Conservation (phyloP, 2,888 invertebrate genomes). For the Morinoia aosen region DNA sequence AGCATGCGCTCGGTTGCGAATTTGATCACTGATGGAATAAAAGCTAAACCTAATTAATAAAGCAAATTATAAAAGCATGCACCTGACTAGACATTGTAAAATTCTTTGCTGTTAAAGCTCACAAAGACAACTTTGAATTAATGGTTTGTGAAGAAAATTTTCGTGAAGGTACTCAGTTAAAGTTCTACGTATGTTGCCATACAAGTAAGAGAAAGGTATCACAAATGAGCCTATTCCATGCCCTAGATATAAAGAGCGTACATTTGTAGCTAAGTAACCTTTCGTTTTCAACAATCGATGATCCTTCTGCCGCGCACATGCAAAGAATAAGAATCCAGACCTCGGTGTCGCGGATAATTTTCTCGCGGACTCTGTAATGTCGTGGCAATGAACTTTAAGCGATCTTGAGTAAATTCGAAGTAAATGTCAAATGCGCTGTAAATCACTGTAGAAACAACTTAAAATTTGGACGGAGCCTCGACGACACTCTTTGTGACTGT, state of each 20-base stretch:
- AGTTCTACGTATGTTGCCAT: background rate
- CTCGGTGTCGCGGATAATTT: background rate
- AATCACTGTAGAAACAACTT: background rate
- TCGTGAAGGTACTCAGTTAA: background rate
- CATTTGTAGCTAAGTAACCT: background rate
- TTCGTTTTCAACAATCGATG: background rate
- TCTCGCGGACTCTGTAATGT: background rate
- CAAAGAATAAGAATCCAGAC: slow-evolving; percentile 1
- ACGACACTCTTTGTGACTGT: background rate
- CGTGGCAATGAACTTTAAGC: slow-evolving; percentile 26
- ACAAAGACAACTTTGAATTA: too few species aligned
- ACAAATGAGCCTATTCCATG: background rate
- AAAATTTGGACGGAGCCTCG: background rate
- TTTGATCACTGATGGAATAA: background rate
- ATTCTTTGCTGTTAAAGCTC: too few species aligned
- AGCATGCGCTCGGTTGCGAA: background rate
- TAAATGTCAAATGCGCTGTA: slow-evolving; percentile 15
- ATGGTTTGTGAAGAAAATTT: background rate
- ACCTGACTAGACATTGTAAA: background rate
- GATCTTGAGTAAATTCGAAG: background rate
- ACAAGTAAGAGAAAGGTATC: background rate
- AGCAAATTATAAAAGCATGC: background rate
- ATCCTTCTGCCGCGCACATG: background rate
- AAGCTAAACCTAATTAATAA: background rate
- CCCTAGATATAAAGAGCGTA: background rate